Base-by-base conservation (phyloP, 2,113 vertebrate genomes). In the Blennius ocellaris region DNA sequence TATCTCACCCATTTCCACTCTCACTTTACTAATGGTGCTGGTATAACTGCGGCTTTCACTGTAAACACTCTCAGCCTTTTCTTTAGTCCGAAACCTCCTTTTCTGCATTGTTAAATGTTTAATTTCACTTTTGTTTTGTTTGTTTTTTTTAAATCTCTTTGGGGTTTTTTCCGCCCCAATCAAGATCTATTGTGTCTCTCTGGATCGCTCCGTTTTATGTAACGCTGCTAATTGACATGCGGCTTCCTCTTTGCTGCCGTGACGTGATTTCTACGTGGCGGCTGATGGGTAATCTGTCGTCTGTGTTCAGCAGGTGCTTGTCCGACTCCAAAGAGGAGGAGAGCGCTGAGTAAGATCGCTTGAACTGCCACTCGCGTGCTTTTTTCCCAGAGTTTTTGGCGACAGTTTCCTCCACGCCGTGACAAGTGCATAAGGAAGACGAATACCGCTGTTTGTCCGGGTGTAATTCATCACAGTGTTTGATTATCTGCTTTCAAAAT, bases 351-450 rank as follows among this genome's bases (percentile, higher is more conserved):
- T 10, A 56, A 73, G 16, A 64, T 49, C 11, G 2, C 58, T 71
- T 67, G 40, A 66, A 54, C 57, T 74, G 67, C 74, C 83, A 86
- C 49, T 87, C 77, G 56, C 7, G 10, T 2, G 3, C 7, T 53
- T 69, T 57, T 60, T 15, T 30, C 4, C 2, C n/a, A n/a, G n/a
- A n/a, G n/a, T n/a, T 48, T 73, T 43, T 11, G 17, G 37, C 0
- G 2, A 50, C 58, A 41, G n/a, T 54, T 62, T 73, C 49, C 36
- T 37, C 38, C 36, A 21, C 43, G 53, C 15, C 16, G 21, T 38
- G 17, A 66, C 16, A 8, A 6, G n/a, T 62, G 53, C 21, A 52
- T 49, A 36, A 61, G 9, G 59, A 53, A 52, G 37, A 41, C 49
- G 47, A 61, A 52, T 38, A 30, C 0, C 3, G 2, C 8, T 10